Percentiles rank a stretch among this genome's conserved stretches.
phyloP scores from a whole-genome alignment of 2,888 invertebrate genomes.

The Taenaris catops region DNA sequence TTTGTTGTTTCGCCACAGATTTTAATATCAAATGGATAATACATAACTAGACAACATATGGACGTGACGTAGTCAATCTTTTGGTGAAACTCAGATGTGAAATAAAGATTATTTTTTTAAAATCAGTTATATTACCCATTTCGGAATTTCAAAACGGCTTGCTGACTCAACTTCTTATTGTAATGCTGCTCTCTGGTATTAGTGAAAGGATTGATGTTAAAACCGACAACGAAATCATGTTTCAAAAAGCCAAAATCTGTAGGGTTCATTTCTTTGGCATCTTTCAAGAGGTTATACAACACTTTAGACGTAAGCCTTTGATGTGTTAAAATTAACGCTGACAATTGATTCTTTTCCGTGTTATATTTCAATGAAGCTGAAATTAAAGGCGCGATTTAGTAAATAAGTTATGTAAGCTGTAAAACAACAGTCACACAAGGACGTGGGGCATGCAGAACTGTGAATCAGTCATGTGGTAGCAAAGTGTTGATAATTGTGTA shows the following conservation, averaged over 20 bases:
- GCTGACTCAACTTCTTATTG: slow-evolving; percentile 74
- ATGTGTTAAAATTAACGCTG: slow-evolving; percentile 86
- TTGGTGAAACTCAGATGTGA: too few species aligned
- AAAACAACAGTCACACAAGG: too few species aligned
- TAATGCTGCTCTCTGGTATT: slow-evolving; percentile 76
- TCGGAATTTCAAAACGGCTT: slow-evolving; percentile 65
- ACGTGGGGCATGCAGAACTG: too few species aligned
- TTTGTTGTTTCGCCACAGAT: too few species aligned
- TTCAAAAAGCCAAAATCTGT: slow-evolving; percentile 76
- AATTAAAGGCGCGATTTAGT: not conserved
- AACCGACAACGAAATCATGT: slow-evolving; percentile 88
- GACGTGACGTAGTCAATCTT: too few species aligned
- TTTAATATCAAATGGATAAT: too few species aligned
- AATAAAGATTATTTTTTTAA: too few species aligned
- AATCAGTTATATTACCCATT: slow-evolving; percentile 52
- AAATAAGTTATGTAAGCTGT: not conserved
- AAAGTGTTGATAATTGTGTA: too few species aligned
- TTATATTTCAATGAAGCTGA: slow-evolving; percentile 38
- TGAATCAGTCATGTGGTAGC: too few species aligned
- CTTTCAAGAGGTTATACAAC: slow-evolving; percentile 83
- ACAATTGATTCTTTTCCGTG: slow-evolving; percentile 65
- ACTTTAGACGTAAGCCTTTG: slow-evolving; percentile 88
- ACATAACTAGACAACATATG: too few species aligned
- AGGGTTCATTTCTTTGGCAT: slow-evolving; percentile 58
- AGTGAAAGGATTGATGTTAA: slow-evolving; percentile 77